Evolutionary conservation across 2,888 invertebrate genomes (phyloP).

Genomic region (Brassicogethes aeneus): DNA sequence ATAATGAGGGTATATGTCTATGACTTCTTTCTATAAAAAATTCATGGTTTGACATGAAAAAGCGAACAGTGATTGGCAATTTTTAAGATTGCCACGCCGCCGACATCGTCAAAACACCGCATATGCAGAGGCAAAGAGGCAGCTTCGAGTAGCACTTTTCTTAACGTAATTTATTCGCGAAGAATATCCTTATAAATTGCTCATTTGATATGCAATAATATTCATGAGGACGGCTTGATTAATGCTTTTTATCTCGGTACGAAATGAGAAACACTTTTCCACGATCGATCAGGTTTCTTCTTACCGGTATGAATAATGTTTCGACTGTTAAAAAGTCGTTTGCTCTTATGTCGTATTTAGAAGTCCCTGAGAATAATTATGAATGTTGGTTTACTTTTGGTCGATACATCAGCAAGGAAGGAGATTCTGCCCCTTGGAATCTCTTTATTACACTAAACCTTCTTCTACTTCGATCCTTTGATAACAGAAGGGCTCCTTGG

Average conservation of each 20-base stretch:
- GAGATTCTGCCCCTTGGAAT: too few species aligned
- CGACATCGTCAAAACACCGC: not conserved
- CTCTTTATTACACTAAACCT: too few species aligned
- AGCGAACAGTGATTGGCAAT: not conserved
- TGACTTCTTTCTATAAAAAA: too few species aligned
- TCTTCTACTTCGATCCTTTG: too few species aligned
- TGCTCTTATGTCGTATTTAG: too few species aligned
- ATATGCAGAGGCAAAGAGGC: not conserved
- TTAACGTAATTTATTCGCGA: slow-evolving; percentile 13
- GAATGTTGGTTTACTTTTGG: too few species aligned
- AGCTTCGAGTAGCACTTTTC: not conserved
- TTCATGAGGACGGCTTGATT: slow-evolving; percentile 26
- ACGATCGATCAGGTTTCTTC: slow-evolving; percentile 7
- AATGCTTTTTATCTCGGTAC: slow-evolving; percentile 19
- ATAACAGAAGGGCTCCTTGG: too few species aligned
- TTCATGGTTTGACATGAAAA: too few species aligned
- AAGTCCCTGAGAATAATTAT: too few species aligned
- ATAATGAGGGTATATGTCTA: too few species aligned
- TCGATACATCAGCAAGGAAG: too few species aligned
- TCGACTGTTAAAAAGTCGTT: too few species aligned
- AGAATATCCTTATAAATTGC: slow-evolving; percentile 26
- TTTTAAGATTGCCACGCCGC: not conserved
- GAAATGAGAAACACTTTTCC: slow-evolving; percentile 26
- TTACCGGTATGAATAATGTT: not conserved
- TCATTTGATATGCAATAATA: slow-evolving; percentile 27